Percentiles rank a stretch among this genome's conserved stretches.
These are phyloP conservation scores for Ranitomeya imitator DNA, from an alignment of 2,113 vertebrate species.

Conservation along the genomic window DNA sequence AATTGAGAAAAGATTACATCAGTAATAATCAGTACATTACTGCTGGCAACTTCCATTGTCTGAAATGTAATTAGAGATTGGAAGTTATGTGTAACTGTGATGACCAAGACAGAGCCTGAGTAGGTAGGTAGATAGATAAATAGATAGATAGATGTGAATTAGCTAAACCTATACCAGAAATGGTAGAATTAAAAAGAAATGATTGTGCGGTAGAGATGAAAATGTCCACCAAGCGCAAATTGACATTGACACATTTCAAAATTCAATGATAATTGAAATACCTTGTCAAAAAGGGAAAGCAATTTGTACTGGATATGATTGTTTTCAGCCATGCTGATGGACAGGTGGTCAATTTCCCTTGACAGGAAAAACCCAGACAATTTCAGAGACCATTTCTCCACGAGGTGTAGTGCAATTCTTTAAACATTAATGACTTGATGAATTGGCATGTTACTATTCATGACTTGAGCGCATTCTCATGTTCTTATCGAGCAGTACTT, in stretches of 20 bases:
- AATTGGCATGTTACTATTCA: constrained; percentile 24
- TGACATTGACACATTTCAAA: constrained; percentile 30
- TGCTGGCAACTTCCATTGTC: no score
- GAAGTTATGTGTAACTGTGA: no score
- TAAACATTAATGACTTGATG: constrained; percentile 54
- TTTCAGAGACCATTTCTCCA: constrained; percentile 52
- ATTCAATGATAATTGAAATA: constrained; percentile 21
- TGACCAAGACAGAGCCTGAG: no score
- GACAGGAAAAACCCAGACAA: constrained; percentile 50
- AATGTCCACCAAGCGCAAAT: constrained; percentile 50
- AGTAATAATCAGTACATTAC: no score
- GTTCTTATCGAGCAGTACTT: not conserved
- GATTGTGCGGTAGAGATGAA: constrained; percentile 42
- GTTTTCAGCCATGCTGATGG: constrained; percentile 46
- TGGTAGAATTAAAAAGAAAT: constrained; percentile 44
- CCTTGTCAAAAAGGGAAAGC: not conserved
- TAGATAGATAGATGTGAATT: not conserved
- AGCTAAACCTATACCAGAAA: constrained; percentile 5
- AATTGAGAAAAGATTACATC: no score
- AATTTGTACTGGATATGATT: constrained; percentile 49
- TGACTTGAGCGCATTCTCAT: not conserved
- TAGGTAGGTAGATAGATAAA: not conserved
- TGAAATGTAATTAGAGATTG: no score
- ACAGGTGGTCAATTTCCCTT: constrained; percentile 51
- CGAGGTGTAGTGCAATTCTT: constrained; percentile 32